Percentiles rank a stretch among this genome's conserved stretches.
Conservation (phyloP, 2,888 invertebrate genomes). For the Lepidonotus clava region DNA sequence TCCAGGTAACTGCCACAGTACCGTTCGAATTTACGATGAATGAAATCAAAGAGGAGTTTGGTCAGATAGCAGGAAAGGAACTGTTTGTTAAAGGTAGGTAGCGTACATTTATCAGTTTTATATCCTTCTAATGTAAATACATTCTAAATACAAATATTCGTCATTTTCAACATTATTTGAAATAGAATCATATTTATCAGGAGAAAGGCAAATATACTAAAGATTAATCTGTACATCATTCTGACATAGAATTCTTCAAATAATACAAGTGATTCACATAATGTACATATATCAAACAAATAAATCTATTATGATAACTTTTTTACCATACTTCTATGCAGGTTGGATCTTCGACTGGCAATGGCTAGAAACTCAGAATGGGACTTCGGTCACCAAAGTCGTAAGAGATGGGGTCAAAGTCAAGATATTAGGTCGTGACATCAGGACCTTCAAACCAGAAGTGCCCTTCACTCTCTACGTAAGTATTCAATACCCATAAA, state of each 20-base stretch:
- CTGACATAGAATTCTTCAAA: too few relatives aligned
- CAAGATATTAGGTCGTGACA: slow-evolving; percentile 91
- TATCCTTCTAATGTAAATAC: too few relatives aligned
- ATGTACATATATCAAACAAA: too few relatives aligned
- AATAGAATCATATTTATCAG: too few relatives aligned
- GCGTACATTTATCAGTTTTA: neutral
- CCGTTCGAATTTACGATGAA: slow-evolving; percentile 92
- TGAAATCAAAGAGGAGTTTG: slow-evolving; percentile 83
- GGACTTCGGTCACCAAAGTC: slow-evolving; percentile 92
- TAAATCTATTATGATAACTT: too few relatives aligned
- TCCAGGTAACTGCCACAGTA: slow-evolving; percentile 89
- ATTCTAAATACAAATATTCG: too few relatives aligned
- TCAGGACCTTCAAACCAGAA: slow-evolving; percentile 93
- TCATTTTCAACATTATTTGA: too few relatives aligned
- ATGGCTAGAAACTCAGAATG: slow-evolving; percentile 81
- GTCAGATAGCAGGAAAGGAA: slow-evolving; percentile 70
- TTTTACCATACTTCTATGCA: too few relatives aligned
- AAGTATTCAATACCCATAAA: neutral
- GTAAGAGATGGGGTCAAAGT: slow-evolving; percentile 92
- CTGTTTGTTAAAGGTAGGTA: slow-evolving; percentile 69
- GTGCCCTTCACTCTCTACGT: slow-evolving; percentile 94
- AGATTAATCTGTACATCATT: too few relatives aligned
- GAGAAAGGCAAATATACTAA: too few relatives aligned
- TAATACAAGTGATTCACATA: too few relatives aligned
- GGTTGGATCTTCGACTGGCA: slow-evolving; percentile 78